phyloP scores from a whole-genome alignment of 2,113 vertebrate species.

The Crotalus tigris region DNA sequence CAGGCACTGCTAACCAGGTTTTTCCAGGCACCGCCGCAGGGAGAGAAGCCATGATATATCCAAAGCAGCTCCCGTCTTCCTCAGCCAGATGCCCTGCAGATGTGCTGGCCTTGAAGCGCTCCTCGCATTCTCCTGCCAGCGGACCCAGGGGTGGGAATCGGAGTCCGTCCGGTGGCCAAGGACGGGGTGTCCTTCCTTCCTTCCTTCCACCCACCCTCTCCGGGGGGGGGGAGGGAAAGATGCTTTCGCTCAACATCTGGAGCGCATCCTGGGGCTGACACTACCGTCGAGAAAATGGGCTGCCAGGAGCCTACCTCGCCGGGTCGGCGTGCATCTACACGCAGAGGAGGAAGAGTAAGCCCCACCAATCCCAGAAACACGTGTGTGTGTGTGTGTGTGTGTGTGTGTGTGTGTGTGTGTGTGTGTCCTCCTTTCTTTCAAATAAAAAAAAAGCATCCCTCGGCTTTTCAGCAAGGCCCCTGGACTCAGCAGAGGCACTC shows the following conservation, averaged over 20 bases:
- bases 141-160: neutral
- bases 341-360: too few species aligned
- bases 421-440: too few species aligned
- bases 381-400: too few species aligned
- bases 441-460: too few species aligned
- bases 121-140: neutral
- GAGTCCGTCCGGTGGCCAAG: neutral
- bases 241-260: neutral
- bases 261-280: neutral
- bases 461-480: too few species aligned
- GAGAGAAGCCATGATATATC: neutral
- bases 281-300: too few species aligned
- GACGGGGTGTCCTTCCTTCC: neutral
- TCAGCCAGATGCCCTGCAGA: neutral
- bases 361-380: too few species aligned
- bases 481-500: too few species aligned
- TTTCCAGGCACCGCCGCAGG: neutral
- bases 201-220: neutral
- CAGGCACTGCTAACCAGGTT: neutral
- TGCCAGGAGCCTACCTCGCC: neutral
- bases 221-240: neutral
- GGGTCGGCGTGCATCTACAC: neutral
- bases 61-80: neutral
- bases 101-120: neutral
- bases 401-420: too few species aligned